Conservation (phyloP, 2,113 vertebrate genomes). For the Sturnira hondurensis region DNA sequence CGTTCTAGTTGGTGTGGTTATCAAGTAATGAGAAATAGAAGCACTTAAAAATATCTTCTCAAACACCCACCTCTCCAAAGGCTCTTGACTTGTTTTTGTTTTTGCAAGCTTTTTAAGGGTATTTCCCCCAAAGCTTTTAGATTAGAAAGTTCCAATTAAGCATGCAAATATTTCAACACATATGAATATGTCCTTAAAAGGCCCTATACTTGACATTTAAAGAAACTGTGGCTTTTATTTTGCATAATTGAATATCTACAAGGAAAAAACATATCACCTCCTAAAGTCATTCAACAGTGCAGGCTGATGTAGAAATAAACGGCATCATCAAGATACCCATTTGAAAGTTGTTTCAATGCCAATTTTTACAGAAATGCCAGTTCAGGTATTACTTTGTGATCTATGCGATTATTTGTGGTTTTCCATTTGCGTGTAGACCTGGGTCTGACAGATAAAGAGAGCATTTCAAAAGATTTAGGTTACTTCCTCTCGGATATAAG, state of each 20-base stretch:
- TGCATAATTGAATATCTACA: background rate
- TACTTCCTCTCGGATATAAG: constrained; percentile 31
- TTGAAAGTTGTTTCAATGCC: constrained; percentile 39
- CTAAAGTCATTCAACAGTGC: background rate
- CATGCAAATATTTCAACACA: background rate
- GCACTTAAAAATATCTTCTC: background rate
- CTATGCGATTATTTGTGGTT: constrained; percentile 36
- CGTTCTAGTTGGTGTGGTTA: background rate
- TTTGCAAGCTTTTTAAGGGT: background rate
- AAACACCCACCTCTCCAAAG: background rate
- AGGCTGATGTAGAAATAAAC: background rate
- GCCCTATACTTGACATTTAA: background rate
- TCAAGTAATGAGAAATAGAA: background rate
- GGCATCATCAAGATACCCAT: background rate
- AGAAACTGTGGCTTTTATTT: background rate
- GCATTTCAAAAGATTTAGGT: constrained; percentile 63
- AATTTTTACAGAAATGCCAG: constrained; percentile 11
- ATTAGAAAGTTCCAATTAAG: background rate
- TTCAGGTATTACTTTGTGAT: constrained; percentile 30
- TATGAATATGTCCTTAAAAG: background rate
- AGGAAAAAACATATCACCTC: background rate
- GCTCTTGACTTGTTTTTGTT: background rate
- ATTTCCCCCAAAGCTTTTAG: background rate
- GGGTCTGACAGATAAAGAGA: constrained; percentile 12
- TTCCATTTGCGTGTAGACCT: constrained; percentile 31